Conservation (phyloP, 2,113 vertebrate genomes). For the Alethe diademata region DNA sequence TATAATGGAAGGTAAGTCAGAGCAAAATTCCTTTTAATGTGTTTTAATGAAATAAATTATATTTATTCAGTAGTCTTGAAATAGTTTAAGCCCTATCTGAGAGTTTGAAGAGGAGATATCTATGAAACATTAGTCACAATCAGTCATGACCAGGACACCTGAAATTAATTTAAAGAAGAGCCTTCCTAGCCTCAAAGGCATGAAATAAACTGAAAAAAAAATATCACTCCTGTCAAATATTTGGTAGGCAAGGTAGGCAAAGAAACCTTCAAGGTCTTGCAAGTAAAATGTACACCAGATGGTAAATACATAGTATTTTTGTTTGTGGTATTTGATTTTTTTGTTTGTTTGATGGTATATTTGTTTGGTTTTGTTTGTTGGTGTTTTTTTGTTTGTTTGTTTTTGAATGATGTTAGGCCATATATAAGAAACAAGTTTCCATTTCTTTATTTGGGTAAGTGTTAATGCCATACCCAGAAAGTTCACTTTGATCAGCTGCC, state of each 20-base stretch:
- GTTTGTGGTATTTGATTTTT: neutral
- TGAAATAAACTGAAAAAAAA: neutral
- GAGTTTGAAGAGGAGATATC: neutral
- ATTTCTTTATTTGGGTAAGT: neutral
- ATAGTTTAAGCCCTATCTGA: neutral
- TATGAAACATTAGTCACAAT: accelerated
- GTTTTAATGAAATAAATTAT: neutral
- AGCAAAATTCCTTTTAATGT: neutral
- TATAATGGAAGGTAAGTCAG: neutral
- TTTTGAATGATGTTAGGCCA: neutral
- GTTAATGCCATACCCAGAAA: neutral
- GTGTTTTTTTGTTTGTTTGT: neutral
- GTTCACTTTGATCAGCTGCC: neutral
- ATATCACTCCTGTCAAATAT: neutral
- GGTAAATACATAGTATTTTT: neutral
- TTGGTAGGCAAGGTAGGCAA: neutral
- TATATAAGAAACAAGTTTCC: neutral
- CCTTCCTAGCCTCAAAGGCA: neutral
- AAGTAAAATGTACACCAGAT: neutral
- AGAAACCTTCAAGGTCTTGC: neutral
- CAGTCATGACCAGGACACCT: neutral
- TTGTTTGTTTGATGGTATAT: neutral
- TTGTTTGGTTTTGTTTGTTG: neutral
- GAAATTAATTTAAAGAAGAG: neutral
- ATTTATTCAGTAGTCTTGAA: neutral